A percentile compares a stretch with the other conserved stretches of the same genome.
phyloP scores from a whole-genome alignment of 1,140 invertebrate species.

The Pararge aegeria region DNA sequence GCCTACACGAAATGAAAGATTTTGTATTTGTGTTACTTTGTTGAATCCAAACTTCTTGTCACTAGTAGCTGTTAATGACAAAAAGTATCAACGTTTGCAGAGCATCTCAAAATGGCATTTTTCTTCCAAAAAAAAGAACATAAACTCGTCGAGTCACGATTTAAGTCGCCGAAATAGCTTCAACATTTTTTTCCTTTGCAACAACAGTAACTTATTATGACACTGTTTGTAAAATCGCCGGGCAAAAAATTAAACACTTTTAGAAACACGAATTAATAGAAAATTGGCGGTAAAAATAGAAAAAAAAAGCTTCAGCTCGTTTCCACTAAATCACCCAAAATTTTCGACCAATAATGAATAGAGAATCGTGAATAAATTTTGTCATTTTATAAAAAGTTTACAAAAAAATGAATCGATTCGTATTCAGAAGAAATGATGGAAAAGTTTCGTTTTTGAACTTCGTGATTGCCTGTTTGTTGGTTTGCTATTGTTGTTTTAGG shows the following conservation, averaged over 20 bases:
- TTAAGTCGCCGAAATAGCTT: background rate
- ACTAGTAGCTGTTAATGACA: too few relatives aligned
- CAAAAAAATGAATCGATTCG: background rate
- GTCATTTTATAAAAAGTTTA: background rate
- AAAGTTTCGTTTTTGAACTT: background rate
- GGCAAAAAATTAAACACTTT: background rate
- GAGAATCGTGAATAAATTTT: conserved; percentile 2
- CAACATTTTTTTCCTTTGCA: background rate
- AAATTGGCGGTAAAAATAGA: background rate
- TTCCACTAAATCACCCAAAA: background rate
- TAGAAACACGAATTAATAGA: conserved; percentile 1
- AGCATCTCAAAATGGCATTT: background rate
- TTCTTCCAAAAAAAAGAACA: background rate
- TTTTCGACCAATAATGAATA: conserved; percentile 2
- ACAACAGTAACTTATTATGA: background rate
- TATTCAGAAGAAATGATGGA: background rate
- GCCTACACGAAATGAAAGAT: too few relatives aligned
- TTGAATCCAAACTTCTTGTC: too few relatives aligned
- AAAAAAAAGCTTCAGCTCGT: background rate
- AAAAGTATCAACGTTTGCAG: too few relatives aligned
- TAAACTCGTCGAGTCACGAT: background rate
- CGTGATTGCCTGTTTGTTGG: background rate
- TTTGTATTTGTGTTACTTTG: too few relatives aligned
- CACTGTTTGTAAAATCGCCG: background rate
- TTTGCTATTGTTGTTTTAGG: background rate